Evolutionary conservation across 2,888 invertebrate genomes (phyloP).

Genomic region (Oscheius sp.): DNA sequence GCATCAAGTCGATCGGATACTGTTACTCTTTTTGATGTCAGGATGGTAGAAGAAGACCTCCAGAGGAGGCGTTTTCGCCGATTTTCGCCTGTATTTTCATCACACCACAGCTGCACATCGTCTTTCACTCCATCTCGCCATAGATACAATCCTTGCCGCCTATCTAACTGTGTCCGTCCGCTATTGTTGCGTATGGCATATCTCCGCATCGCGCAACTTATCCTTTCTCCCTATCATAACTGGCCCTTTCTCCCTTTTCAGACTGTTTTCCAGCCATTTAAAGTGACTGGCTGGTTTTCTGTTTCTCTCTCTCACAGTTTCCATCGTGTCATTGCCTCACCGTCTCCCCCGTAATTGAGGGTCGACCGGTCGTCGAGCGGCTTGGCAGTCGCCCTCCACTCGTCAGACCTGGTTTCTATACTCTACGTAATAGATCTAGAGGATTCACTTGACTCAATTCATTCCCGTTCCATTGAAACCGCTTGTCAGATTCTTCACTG

Average conservation of each 20-base stretch:
- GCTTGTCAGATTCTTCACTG: not conserved
- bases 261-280: not conserved
- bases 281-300: not conserved
- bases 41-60: too few species aligned
- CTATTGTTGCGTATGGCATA: too few species aligned
- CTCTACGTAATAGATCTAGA: slow-evolving; percentile 5
- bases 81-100: too few species aligned
- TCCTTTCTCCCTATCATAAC: not conserved
- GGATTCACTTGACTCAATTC: slow-evolving; percentile 12
- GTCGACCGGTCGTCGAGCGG: slow-evolving; percentile 17
- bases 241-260: not conserved
- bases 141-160: too few species aligned
- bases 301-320: slow-evolving; percentile 14
- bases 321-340: slow-evolving; percentile 25
- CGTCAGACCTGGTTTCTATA: slow-evolving; percentile 9
- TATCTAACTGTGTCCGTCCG: too few species aligned
- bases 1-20: too few species aligned
- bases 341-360: slow-evolving; percentile 22
- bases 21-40: too few species aligned
- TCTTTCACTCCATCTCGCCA: too few species aligned
- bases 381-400: not conserved
- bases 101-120: too few species aligned
- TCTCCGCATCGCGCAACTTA: too few species aligned
- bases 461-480: not conserved
- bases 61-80: too few species aligned